These are phyloP conservation scores for Boleophthalmus pectinirostris DNA, from an alignment of 2,113 vertebrate genomes.

Conservation along the genomic window DNA sequence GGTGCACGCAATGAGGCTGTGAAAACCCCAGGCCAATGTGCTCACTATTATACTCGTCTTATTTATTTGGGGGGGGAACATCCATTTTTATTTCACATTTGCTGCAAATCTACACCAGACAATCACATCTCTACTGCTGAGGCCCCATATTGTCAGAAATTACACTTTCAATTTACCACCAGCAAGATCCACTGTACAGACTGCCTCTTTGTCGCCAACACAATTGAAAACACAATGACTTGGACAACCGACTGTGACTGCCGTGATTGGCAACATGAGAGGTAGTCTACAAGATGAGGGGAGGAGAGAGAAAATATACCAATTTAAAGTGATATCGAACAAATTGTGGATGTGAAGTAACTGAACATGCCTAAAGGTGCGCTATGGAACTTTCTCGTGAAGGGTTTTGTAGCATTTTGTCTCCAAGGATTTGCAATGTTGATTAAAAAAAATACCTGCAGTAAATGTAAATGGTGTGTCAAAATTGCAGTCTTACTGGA, in stretches of 20 bases:
- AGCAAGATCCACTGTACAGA: conserved; percentile 40
- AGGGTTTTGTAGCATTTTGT: too few relatives aligned
- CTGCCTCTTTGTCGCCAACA: conserved; percentile 62
- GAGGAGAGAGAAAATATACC: conserved; percentile 2
- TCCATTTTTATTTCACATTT: conserved; percentile 76
- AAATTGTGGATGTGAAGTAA: background rate
- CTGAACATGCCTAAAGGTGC: background rate
- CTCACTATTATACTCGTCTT: conserved; percentile 65
- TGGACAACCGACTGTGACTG: conserved; percentile 33
- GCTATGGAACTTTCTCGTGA: too few relatives aligned
- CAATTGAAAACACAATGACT: conserved; percentile 71
- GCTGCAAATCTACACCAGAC: conserved; percentile 65
- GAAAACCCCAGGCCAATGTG: conserved; percentile 66
- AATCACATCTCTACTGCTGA: conserved; percentile 69
- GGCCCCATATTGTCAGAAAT: conserved; percentile 76
- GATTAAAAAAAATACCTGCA: too few relatives aligned
- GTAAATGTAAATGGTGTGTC: too few relatives aligned
- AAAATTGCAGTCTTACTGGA: too few relatives aligned
- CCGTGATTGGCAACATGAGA: conserved; percentile 22
- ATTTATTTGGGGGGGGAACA: conserved; percentile 70
- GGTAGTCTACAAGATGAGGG: background rate
- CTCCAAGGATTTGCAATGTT: too few relatives aligned
- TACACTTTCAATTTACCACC: conserved; percentile 76
- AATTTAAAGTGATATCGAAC: background rate
- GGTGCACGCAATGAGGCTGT: conserved; percentile 67